Percentiles rank a stretch among this genome's conserved stretches.
phyloP scores from a whole-genome alignment of 2,888 invertebrate species.

The Noctua pronuba region DNA sequence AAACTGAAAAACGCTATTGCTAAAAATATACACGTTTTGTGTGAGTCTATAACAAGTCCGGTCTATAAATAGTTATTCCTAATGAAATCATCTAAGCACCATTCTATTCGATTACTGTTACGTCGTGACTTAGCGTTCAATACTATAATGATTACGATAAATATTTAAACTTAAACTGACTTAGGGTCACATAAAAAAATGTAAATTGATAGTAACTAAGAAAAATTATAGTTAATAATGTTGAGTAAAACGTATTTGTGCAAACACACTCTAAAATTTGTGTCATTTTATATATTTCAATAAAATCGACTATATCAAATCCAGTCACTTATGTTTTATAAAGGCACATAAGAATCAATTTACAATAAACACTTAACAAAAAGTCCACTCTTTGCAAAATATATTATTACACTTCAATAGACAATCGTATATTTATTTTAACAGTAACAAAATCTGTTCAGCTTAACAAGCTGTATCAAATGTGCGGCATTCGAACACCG shows the following conservation, averaged over 20 bases:
- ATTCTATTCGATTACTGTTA: conserved; percentile 90
- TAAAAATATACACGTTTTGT: conserved; percentile 79
- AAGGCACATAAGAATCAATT: conserved; percentile 89
- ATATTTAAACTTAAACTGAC: conserved; percentile 85
- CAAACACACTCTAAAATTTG: conserved; percentile 84
- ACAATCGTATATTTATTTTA: conserved; percentile 53
- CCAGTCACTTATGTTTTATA: conserved; percentile 85
- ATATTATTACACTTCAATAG: conserved; percentile 70
- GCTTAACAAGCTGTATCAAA: conserved; percentile 66
- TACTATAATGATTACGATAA: conserved; percentile 84
- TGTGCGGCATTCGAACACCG: conserved; percentile 56
- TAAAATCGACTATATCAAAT: conserved; percentile 86
- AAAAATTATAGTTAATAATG: conserved; percentile 81
- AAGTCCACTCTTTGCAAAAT: conserved; percentile 78
- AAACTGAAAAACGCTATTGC: conserved; percentile 76
- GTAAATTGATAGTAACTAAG: conserved; percentile 80
- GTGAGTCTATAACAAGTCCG: conserved; percentile 78
- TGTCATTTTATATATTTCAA: conserved; percentile 80
- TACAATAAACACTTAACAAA: conserved; percentile 83
- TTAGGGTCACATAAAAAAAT: conserved; percentile 83
- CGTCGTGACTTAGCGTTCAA: conserved; percentile 87
- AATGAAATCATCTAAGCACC: conserved; percentile 89
- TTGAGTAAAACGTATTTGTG: conserved; percentile 87
- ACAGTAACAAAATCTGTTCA: conserved; percentile 61
- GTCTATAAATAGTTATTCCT: conserved; percentile 85